Base-by-base conservation (phyloP, 2,113 vertebrate genomes). In the Columbina picui region DNA sequence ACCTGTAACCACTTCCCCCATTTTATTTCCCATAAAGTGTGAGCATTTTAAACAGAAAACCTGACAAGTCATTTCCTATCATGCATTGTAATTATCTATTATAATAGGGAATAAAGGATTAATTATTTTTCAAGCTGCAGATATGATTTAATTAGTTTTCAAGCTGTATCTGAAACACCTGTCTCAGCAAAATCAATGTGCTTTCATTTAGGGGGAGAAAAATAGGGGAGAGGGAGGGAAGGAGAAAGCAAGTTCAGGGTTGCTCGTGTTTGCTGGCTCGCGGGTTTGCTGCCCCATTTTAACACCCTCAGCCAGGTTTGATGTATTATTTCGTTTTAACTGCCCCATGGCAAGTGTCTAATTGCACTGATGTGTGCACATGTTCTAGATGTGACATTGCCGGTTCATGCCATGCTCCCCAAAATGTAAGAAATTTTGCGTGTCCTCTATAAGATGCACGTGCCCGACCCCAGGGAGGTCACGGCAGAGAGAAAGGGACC, bases 131-230 rank as follows among this genome's bases (percentile, higher is more conserved):
- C 95, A 97, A 91, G 95, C 91, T 97, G 90, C 90, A 97, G 95
- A 97, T 97, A 97, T 91, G 94, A 97, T 96, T 97, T 96, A 97
- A 97, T 97, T 97, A 97, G 95, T 95, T 97, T 93, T 96, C 94
- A 93, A 88, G 88, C 94, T 89, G 90, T 82, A 95, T 92, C 87
- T 86, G 94, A 93, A 97, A 93, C 96, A 97, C 96, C 96, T 97
- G 95, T 96, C 88, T 96, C 21, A 36, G 86, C 83, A 89, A 94
- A 96, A 96, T 93, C 90, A 86, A 92, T 86, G 86, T 56, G 49
- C 79, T 82, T 91, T 78, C 70, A 26, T 73, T 75, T 61, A 10
- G 4, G 8, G 39, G 21, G 9, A 7, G 3, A 13, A 64, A 45
- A 60, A 29, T 12, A 36, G 12, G 4, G 36, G 50, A 53, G 53